Evolutionary conservation across 2,113 vertebrate genomes (phyloP).

Genomic region (Vanacampus margaritifer): DNA sequence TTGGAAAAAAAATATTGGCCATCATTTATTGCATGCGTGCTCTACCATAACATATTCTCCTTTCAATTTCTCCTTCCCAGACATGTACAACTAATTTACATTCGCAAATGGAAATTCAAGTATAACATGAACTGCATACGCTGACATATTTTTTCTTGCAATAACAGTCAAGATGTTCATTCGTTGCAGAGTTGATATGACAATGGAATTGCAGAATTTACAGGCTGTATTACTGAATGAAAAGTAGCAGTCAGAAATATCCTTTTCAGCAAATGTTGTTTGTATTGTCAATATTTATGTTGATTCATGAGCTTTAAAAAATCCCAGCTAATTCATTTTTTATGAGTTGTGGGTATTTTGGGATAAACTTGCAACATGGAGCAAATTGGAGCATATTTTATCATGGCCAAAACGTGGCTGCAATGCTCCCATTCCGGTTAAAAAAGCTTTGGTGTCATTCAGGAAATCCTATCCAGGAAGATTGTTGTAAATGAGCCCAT

Average conservation of each 20-base stretch:
- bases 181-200: background rate
- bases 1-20: slow-evolving; percentile 9
- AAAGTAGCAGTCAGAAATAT: background rate
- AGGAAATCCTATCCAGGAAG: slow-evolving; percentile 43
- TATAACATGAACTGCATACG: background rate
- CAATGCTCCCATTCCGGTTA: slow-evolving; percentile 37
- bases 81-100: background rate
- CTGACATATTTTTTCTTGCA: background rate
- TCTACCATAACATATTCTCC: background rate
- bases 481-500: slow-evolving; percentile 33
- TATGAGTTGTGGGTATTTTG: slow-evolving; percentile 16
- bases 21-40: background rate
- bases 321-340: slow-evolving; percentile 22
- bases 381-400: background rate
- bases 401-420: slow-evolving; percentile 13
- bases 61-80: background rate
- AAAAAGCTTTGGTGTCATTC: slow-evolving; percentile 36
- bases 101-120: background rate
- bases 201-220: background rate
- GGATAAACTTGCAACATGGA: slow-evolving; percentile 7
- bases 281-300: background rate
- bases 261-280: background rate
- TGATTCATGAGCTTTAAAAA: background rate
- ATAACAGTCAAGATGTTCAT: background rate
- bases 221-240: background rate